These are phyloP conservation scores for Popillia japonica DNA, from an alignment of 1,140 invertebrate species.

Conservation along the genomic window DNA sequence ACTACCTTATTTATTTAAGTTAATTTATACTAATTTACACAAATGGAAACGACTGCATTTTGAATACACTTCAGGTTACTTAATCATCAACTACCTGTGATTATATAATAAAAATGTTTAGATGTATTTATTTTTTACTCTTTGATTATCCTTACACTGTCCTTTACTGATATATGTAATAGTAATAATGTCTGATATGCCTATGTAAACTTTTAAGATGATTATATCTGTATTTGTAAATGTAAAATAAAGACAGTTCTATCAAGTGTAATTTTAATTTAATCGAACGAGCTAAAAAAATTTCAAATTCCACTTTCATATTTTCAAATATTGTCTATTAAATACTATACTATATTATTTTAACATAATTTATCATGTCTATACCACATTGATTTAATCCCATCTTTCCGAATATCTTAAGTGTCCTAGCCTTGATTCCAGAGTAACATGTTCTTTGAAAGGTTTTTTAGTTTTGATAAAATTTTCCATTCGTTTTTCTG, in stretches of 20 bases:
- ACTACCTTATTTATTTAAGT: no score
- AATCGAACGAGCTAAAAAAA: no score
- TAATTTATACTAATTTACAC: no score
- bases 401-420: conserved; percentile 61
- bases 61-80: no score
- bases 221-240: background rate
- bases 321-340: background rate
- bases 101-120: no score
- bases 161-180: no score
- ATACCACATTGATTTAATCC: conserved; percentile 62
- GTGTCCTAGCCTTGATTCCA: conserved; percentile 61
- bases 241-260: background rate
- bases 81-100: no score
- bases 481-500: conserved; percentile 54
- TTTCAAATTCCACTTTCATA: no score
- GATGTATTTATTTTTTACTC: no score
- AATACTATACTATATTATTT: background rate
- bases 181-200: background rate
- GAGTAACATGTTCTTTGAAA: conserved; percentile 60
- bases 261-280: no score
- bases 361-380: background rate
- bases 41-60: no score
- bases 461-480: conserved; percentile 53
- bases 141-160: no score
- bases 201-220: background rate